Base-by-base conservation (phyloP, 2,888 invertebrate species). In the Phania funesta region DNA sequence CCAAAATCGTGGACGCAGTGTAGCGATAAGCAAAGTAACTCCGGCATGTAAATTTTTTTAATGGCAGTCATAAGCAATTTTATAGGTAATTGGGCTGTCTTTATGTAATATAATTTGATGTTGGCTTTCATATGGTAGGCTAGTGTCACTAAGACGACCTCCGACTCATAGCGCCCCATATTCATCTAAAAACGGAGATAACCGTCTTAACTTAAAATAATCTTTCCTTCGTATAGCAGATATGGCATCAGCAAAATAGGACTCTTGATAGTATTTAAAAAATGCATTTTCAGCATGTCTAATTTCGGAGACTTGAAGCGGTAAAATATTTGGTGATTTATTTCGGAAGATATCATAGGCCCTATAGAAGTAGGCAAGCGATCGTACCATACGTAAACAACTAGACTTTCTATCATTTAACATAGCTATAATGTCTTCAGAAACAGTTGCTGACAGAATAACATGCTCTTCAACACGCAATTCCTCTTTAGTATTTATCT, bases 31-130 rank as follows among this genome's bases (percentile, higher is more conserved):
- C 11, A 35, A n/a, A 1, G 41, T 73, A 11, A 62, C 29, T 13
- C 62, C 73, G 3, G 52, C 62, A 64, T 64, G 52, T 9, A 62
- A 4, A 64, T 64, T 64, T 8, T n/a, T 52, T 0, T 64, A 18
- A 24, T 64, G 73, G 7, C 8, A 73, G 0, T 64, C 54, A 22
- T 44, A 50, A 8, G 41, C 50, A 29, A 75, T 58, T 41, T 75
- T 67, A 7, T 22, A 35, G 0, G 46, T 24, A n/a, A 74, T 74
- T 8, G 52, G 50, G 24, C 56, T 56, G 9, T 54, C 8, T 22
- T 74, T 64, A 6, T 54, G 54, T 7, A 75, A 20, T 18, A 75
- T 75, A 18, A 75, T 75, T 48, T 75, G 74, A 35, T 75, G 65
- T 16, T 65, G 32, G 8, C 65, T 75, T 7, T 74, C 62, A 64